A percentile compares a stretch with the other conserved stretches of the same genome.
phyloP scores from a whole-genome alignment of 2,113 vertebrate genomes.

The Amphilophus citrinellus region DNA sequence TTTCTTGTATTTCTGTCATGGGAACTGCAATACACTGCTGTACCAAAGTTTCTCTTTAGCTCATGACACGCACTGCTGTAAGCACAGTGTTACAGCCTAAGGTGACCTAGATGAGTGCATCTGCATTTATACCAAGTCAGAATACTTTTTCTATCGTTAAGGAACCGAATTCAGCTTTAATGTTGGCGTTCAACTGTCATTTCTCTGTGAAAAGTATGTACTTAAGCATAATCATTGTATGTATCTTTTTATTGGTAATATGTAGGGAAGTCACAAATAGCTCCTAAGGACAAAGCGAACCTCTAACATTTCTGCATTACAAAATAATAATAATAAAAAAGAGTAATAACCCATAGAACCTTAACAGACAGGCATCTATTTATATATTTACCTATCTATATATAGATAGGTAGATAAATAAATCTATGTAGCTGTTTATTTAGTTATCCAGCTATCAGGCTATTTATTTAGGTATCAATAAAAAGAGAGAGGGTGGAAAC shows the following conservation, averaged over 20 bases:
- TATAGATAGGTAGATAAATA: background rate
- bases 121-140: background rate
- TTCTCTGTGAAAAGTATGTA: background rate
- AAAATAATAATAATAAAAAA: background rate
- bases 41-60: background rate
- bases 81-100: background rate
- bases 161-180: background rate
- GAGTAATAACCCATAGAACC: background rate
- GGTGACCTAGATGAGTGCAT: slow-evolving; percentile 9
- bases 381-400: background rate
- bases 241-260: background rate
- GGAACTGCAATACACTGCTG: background rate
- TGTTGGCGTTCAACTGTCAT: background rate
- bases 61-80: slow-evolving; percentile 11
- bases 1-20: slow-evolving; percentile 7
- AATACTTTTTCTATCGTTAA: background rate
- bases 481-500: background rate
- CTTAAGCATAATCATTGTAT: background rate
- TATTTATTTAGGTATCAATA: background rate
- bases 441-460: background rate
- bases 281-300: background rate
- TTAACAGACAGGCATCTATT: background rate
- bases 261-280: background rate
- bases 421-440: background rate
- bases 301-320: background rate